These are phyloP conservation scores for Eurystomus glaucurus DNA, from an alignment of 2,797 vertebrate genomes.

Conservation along the genomic window DNA sequence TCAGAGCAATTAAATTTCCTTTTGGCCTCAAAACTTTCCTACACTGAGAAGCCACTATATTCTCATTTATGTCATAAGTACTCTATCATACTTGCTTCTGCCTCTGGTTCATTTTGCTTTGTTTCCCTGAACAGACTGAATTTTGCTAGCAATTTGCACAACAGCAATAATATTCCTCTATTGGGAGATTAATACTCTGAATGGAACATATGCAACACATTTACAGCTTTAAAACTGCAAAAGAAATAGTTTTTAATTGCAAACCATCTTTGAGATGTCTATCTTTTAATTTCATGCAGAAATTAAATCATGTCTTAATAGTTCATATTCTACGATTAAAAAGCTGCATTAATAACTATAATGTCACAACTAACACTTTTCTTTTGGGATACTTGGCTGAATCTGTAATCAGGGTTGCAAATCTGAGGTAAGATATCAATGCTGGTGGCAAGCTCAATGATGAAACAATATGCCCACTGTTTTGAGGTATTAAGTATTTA, in stretches of 20 bases:
- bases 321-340: not conserved
- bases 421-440: accelerated
- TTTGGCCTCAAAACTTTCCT: not conserved
- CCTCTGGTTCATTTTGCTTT: not conserved
- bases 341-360: not conserved
- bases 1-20: not conserved
- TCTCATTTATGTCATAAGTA: not conserved
- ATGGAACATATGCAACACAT: not conserved
- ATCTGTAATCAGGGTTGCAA: not conserved
- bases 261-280: not conserved
- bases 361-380: not conserved
- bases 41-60: not conserved
- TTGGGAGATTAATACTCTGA: not conserved
- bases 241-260: not conserved
- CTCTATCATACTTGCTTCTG: not conserved
- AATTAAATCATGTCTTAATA: not conserved
- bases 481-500: not conserved
- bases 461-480: not conserved
- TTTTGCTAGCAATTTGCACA: not conserved
- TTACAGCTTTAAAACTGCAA: not conserved
- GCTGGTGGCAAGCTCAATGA: not conserved
- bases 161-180: not conserved
- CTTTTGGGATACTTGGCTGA: not conserved
- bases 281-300: not conserved
- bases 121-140: not conserved